These are phyloP conservation scores for Boloria selene DNA, from an alignment of 2,888 invertebrate species.

Conservation along the genomic window DNA sequence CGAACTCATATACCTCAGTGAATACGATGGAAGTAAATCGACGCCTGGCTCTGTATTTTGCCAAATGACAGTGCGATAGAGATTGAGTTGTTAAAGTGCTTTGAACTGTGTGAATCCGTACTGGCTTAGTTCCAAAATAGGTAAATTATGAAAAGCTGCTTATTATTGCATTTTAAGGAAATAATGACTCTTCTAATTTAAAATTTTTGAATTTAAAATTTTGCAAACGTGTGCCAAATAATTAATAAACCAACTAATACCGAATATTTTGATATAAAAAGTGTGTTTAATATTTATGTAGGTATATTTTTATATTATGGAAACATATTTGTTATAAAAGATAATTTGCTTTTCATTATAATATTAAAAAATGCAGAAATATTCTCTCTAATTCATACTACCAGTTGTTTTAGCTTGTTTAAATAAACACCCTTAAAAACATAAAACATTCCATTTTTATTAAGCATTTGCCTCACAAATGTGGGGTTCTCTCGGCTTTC, in stretches of 20 bases:
- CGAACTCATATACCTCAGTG: constrained; percentile 6
- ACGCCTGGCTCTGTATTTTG: constrained; percentile 21
- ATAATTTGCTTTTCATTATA: background rate
- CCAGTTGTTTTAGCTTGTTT: background rate
- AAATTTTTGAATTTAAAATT: no score
- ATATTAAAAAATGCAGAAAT: background rate
- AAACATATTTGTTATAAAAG: background rate
- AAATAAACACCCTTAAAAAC: background rate
- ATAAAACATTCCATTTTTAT: background rate
- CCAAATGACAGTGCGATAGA: constrained; percentile 19
- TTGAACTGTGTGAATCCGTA: constrained; percentile 14
- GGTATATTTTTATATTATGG: background rate
- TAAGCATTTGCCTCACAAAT: constrained; percentile 3
- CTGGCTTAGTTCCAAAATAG: constrained; percentile 14
- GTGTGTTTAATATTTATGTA: no score
- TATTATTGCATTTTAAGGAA: background rate
- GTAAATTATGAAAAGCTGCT: constrained; percentile 5
- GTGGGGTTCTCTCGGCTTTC: background rate
- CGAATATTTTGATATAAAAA: no score
- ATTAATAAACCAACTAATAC: no score
- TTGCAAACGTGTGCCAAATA: no score
- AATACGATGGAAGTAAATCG: constrained; percentile 12
- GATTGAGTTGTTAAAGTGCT: constrained; percentile 21
- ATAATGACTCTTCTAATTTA: background rate
- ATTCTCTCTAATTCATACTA: background rate